phyloP scores from a whole-genome alignment of 2,888 invertebrate genomes.

The Teleogryllus oceanicus region DNA sequence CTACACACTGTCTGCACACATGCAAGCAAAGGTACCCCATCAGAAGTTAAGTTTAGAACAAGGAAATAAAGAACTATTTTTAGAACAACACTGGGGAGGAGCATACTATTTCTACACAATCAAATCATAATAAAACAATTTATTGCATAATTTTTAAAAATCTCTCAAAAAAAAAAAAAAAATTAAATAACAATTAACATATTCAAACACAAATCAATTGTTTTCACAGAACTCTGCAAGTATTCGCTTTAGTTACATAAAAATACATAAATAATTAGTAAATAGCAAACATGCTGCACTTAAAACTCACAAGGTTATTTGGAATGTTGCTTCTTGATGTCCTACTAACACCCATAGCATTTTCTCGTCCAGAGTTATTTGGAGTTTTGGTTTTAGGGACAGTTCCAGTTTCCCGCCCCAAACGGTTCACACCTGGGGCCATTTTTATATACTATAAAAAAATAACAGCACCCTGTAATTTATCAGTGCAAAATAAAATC shows the following conservation, averaged over 20 bases:
- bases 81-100: neutral
- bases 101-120: neutral
- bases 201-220: no score
- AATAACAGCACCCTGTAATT: neutral
- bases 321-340: conserved; percentile 27
- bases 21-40: neutral
- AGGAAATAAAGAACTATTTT: neutral
- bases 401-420: conserved; percentile 54
- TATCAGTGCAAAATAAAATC: no score
- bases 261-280: no score
- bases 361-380: conserved; percentile 47
- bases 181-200: no score
- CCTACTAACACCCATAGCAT: conserved; percentile 22
- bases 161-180: no score
- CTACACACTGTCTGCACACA: neutral
- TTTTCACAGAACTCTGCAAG: no score
- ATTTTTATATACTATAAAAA: conserved; percentile 23
- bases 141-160: no score
- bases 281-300: no score
- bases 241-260: no score
- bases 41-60: conserved; percentile 5
- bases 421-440: conserved; percentile 33
- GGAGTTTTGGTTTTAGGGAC: conserved; percentile 64
- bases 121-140: no score
- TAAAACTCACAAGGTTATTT: conserved; percentile 30